Base-by-base conservation (phyloP, 1,140 invertebrate genomes). In the Notospermus geniculatus region DNA sequence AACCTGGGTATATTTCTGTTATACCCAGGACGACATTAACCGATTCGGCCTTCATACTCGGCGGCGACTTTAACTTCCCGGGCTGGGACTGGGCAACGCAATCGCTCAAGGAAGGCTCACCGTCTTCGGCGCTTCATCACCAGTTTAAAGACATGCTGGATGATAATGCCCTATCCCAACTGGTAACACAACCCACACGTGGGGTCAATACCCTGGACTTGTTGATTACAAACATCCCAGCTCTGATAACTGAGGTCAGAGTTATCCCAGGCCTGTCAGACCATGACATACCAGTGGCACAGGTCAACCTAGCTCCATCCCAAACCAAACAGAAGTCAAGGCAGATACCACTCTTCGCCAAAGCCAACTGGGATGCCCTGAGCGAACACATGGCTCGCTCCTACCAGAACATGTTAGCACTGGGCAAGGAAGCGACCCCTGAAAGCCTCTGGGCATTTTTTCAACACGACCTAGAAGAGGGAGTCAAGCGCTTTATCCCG, bases 41-140 rank as follows among this genome's bases (percentile, higher is more conserved):
- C n/a, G n/a, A n/a, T n/a, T n/a, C n/a, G n/a, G n/a, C n/a, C n/a
- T n/a, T n/a, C n/a, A 36, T 36, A 7, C 32, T 50, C 4, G 46
- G 46, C 5, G 46, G 46, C 9, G 46, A 50, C n/a, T 50, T 50
- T 50, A 50, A 50, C 25, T 27, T 50, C n/a, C 46, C 46, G 25
- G 25, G 46, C 46, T 50, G 46, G 46, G 46, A 50, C n/a, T 50
- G 46, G 46, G 11, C 11, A 11, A 43, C 11, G 11, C 11, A 43
- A 19, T 13, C 19, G 11, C 11, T 43, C 39, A 43, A 43, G 19
- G 11, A 11, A 43, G 39, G n/a, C 46, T 19, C 46, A 19, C 46
- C 46, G 4, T 50, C 4, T n/a, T 5, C 25, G 4, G n/a, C 4
- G 4, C 46, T 23, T 5, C 46, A 50, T 27, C 9, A 23, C n/a